phyloP scores from a whole-genome alignment of 1,140 invertebrate genomes.

The Drosophila lowei region DNA sequence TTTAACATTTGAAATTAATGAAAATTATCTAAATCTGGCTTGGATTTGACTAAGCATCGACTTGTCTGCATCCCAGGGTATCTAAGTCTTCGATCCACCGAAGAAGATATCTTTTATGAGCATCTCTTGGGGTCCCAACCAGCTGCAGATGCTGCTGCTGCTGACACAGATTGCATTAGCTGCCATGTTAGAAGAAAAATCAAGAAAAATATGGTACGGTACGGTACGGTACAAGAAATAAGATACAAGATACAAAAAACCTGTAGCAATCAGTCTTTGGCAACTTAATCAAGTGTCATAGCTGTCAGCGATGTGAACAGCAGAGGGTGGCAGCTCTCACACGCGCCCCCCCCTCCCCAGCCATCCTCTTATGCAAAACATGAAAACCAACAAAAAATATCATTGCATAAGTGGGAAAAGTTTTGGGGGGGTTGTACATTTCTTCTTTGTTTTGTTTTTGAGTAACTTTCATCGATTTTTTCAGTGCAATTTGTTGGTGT shows the following conservation, averaged over 20 bases:
- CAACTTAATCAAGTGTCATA: constrained; percentile 27
- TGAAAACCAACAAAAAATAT: constrained; percentile 8
- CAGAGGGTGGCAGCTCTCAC: constrained; percentile 42
- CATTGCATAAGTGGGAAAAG: constrained; percentile 39
- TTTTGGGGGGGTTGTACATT: constrained; percentile 20
- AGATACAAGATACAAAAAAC: background rate
- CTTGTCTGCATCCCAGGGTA: background rate
- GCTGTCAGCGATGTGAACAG: constrained; percentile 23
- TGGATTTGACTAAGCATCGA: too few species aligned
- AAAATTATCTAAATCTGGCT: too few species aligned
- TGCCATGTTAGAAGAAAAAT: background rate
- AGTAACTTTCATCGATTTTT: constrained; percentile 53
- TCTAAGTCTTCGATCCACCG: too few species aligned
- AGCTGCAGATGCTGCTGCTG: constrained; percentile 3
- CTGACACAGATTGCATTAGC: constrained; percentile 22
- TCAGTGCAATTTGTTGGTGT: constrained; percentile 41
- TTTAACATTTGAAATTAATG: too few species aligned
- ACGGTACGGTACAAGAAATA: background rate
- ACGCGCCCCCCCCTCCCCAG: constrained; percentile 2
- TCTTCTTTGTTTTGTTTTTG: constrained; percentile 21
- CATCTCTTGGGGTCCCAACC: constrained; percentile 21
- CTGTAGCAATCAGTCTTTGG: constrained; percentile 1
- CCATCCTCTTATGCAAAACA: constrained; percentile 41
- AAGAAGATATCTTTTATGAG: background rate
- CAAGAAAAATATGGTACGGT: background rate